Evolutionary conservation across 2,797 vertebrate species (phyloP).

Genomic region (Lithobates sylvaticus): DNA sequence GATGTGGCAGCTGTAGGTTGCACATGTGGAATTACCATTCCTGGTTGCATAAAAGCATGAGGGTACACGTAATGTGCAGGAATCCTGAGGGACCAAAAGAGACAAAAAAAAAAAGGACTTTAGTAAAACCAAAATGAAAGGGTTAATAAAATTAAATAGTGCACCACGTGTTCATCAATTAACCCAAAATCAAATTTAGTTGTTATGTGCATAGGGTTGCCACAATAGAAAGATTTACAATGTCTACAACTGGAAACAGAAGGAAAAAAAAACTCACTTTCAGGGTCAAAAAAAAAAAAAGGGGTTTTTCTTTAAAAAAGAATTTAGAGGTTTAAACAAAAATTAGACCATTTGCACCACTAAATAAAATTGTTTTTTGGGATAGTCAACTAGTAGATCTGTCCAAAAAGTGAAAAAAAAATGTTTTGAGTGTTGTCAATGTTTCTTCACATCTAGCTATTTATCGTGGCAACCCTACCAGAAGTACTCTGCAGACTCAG

Average conservation of each 20-base stretch:
- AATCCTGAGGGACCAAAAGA: conserved; percentile 86
- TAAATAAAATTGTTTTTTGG: neutral
- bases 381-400: neutral
- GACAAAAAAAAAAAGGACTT: neutral
- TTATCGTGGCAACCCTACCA: conserved; percentile 96
- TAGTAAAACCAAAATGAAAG: neutral
- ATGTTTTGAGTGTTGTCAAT: neutral
- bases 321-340: neutral
- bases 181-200: conserved; percentile 83
- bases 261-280: neutral
- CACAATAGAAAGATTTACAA: conserved; percentile 81
- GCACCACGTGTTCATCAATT: conserved; percentile 66
- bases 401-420: neutral
- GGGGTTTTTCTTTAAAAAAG: too few relatives aligned
- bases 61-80: conserved; percentile 98
- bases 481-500: conserved; percentile 85
- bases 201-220: conserved; percentile 94
- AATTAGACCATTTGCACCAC: neutral
- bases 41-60: conserved; percentile 97
- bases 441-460: neutral
- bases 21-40: conserved; percentile 94
- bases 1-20: conserved; percentile 87
- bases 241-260: neutral
- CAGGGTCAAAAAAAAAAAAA: too few relatives aligned
- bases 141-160: neutral